Base-by-base conservation (phyloP, 2,797 vertebrate genomes). In the Mormyrus proboscirostris region DNA sequence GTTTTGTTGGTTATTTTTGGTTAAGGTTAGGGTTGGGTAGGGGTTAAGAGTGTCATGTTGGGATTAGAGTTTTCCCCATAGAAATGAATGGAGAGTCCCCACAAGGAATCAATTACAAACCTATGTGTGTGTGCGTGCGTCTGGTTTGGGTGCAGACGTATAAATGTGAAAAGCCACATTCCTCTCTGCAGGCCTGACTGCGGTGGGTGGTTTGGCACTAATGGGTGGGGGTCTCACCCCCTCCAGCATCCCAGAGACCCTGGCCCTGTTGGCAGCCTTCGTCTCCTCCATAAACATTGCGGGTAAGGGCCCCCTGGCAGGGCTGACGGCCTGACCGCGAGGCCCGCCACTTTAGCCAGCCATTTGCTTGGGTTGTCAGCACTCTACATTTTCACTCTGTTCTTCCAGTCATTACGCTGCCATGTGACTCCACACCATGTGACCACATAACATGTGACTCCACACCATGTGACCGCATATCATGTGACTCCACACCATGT, bases 211-310 rank as follows among this genome's bases (percentile, higher is more conserved):
- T 89, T 93, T 97, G 92, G 95, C 95, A 88, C 92, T 97, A 91
- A 97, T 97, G 96, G 97, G 96, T 5, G 96, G 97, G 53, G 95
- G 94, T 53, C 95, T 96, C 57, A 93, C 95, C 29, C 96, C 97
- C 49, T 95, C 95, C 65, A 89, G 90, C 1, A 3, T 96, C 14
- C 96, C 96, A 0, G 91, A 97, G 90, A 90, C 93, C 90, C 94
- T 97, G 3, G 96, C 96, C 86, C 93, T 97, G 59, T 94, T 95
- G 22, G 96, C 97, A 38, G 96, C 96, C 0, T 97, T 97, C 22
- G 94, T 97, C 89, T 97, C 96, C 84, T 97, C 96, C 69, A 95
- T 97, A 92, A 97, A 97, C 94, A 96, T 97, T 12, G 96, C 96
- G 9, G 96, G 96, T 97, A 50, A 89, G 92, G 3, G 9, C 10